These are phyloP conservation scores for Lacanobia wlatinum DNA, from an alignment of 2,888 invertebrate species.

Conservation along the genomic window DNA sequence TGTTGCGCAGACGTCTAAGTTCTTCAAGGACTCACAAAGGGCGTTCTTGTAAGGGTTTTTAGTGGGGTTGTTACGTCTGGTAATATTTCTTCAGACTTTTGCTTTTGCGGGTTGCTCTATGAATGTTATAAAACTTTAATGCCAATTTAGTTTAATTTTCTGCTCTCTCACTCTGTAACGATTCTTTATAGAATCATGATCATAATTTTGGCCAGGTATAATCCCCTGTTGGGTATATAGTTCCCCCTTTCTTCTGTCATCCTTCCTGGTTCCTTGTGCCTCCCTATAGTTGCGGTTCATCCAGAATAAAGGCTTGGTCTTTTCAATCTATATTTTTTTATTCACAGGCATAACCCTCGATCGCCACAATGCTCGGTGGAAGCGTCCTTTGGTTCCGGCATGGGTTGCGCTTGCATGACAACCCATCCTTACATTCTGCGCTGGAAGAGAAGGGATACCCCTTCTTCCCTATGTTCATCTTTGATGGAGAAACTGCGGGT, in stretches of 20 bases:
- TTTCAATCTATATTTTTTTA: neutral
- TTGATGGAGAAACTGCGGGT: conserved; percentile 95
- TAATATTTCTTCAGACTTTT: neutral
- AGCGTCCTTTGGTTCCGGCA: conserved; percentile 93
- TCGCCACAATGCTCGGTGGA: conserved; percentile 80
- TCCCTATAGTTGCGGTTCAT: too few species aligned
- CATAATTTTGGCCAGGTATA: neutral
- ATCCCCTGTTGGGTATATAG: too few species aligned
- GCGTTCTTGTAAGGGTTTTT: conserved; percentile 7
- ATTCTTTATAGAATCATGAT: neutral
- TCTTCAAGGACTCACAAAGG: conserved; percentile 16
- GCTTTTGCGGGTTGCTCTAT: neutral
- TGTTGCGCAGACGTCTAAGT: conserved; percentile 11
- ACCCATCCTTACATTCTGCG: conserved; percentile 92
- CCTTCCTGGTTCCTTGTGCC: neutral
- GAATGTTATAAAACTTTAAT: too few species aligned
- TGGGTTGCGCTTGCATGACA: conserved; percentile 93
- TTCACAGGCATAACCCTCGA: conserved; percentile 33
- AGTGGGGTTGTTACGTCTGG: neutral
- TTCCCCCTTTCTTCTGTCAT: neutral
- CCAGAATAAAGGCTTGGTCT: neutral
- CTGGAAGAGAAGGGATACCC: conserved; percentile 80
- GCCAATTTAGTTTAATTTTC: neutral
- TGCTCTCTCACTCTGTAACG: neutral
- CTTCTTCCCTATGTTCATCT: conserved; percentile 93